Base-by-base conservation (phyloP, 2,888 invertebrate species). In the Cephus pygmeus region DNA sequence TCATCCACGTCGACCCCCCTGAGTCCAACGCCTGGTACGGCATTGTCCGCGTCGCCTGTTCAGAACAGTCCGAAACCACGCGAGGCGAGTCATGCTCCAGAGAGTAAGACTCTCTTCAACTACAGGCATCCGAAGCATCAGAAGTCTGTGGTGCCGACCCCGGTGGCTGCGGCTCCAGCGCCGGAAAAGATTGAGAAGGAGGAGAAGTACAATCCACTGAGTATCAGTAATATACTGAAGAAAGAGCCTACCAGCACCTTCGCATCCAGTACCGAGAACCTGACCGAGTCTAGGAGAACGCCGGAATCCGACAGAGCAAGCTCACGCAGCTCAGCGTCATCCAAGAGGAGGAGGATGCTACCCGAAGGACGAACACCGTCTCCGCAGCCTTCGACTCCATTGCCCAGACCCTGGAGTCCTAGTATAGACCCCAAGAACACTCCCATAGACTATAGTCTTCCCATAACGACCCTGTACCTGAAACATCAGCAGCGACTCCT, bases 401-500 rank as follows among this genome's bases (percentile, higher is more conserved):
- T 90, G 69, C 83, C 90, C 77, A 87, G 89, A 81, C 74, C 91
- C 31, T 91, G 91, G 91, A 90, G 90, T 76, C 91, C 91, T 30
- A 87, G 90, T 35, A 80, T 89, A 73, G 90, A 90, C 79, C 86
- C 90, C 33, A 90, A 90, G 82, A 89, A 88, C 81, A 88, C 90
- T 77, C 90, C 91, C 75, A 94, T 96, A 83, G 96, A 97, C 92
- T 96, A 95, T 93, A 96, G 96, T 88, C 94, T 97, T 87, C 97
- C 98, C 74, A 97, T 97, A 85, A 98, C 97, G 75, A 97, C 97
- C 76, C 96, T 97, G 68, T 97, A 97, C 92, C 93, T 98, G 91
- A 97, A 96, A 90, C 95, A 96, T 88, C 96, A 97, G 93, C 93
- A 96, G 90, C 96, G 94, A 90, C 93, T 96, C 91, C 95, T 79